These are phyloP conservation scores for Zosterops borbonicus DNA, from an alignment of 2,113 vertebrate genomes.

Conservation along the genomic window DNA sequence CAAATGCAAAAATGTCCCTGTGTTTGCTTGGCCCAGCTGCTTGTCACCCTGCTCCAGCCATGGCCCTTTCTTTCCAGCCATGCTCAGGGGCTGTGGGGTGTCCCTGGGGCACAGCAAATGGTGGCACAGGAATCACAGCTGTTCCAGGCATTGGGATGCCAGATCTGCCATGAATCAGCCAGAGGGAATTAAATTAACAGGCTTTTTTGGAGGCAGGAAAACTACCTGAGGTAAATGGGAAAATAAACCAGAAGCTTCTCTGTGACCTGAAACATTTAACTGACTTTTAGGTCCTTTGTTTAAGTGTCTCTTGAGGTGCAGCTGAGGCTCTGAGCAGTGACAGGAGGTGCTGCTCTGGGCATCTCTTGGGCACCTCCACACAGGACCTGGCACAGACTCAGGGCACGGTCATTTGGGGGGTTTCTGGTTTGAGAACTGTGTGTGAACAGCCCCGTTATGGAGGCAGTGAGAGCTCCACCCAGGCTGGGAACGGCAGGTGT, in stretches of 20 bases:
- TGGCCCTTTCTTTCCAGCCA: neutral
- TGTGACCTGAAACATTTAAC: neutral
- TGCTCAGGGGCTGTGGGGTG: neutral
- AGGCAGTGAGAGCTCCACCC: neutral
- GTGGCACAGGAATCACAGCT: neutral
- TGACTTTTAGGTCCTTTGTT: neutral
- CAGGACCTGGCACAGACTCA: neutral
- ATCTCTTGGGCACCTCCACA: neutral
- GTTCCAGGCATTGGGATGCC: neutral
- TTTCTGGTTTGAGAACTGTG: neutral
- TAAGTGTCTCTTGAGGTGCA: neutral
- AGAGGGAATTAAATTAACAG: neutral
- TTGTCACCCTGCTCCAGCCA: neutral
- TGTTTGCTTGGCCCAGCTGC: neutral
- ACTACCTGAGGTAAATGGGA: neutral
- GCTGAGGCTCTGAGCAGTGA: neutral
- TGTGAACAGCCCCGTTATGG: neutral
- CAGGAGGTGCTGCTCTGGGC: neutral
- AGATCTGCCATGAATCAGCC: neutral
- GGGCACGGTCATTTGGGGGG: neutral
- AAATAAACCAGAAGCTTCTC: neutral
- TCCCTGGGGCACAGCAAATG: neutral
- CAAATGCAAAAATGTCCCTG: neutral
- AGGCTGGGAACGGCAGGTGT: neutral
- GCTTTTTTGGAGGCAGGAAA: neutral